Percentiles rank a stretch among this genome's conserved stretches.
phyloP scores from a whole-genome alignment of 1,140 invertebrate genomes.

The Brachionus calyciflorus region DNA sequence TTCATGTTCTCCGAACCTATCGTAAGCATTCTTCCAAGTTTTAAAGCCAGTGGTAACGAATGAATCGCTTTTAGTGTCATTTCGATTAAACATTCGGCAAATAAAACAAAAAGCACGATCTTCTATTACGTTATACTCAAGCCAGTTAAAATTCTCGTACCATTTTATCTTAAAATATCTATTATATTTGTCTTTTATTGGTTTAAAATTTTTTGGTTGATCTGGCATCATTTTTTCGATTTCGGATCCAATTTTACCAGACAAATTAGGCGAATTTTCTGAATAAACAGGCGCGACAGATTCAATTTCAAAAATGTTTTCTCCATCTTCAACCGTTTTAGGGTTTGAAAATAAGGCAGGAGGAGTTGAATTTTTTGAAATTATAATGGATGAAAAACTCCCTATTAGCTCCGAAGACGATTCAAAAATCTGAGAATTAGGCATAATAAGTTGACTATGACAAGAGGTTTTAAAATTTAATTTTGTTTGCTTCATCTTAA shows the following conservation, averaged over 20 bases:
- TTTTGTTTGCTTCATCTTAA: slow-evolving; percentile 3
- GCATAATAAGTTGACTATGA: neutral
- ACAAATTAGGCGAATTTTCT: too few relatives aligned
- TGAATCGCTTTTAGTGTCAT: too few relatives aligned
- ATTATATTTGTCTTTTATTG: neutral
- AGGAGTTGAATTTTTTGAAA: too few relatives aligned
- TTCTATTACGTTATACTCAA: neutral
- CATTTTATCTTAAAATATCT: neutral
- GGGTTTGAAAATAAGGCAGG: too few relatives aligned
- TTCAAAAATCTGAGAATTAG: neutral
- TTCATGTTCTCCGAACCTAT: neutral
- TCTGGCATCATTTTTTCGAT: too few relatives aligned
- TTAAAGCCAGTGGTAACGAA: too few relatives aligned
- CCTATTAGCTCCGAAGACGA: neutral
- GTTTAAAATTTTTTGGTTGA: too few relatives aligned
- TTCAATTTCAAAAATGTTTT: too few relatives aligned
- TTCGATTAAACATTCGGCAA: neutral
- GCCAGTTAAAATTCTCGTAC: neutral
- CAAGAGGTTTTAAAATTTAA: slow-evolving; percentile 4
- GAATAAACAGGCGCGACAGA: too few relatives aligned
- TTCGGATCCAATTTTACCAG: too few relatives aligned
- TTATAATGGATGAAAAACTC: neutral
- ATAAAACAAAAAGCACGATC: neutral
- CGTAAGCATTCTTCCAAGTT: neutral
- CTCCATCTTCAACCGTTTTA: too few relatives aligned